Conservation (phyloP, 2,888 invertebrate genomes). For the Eurois occulta region DNA sequence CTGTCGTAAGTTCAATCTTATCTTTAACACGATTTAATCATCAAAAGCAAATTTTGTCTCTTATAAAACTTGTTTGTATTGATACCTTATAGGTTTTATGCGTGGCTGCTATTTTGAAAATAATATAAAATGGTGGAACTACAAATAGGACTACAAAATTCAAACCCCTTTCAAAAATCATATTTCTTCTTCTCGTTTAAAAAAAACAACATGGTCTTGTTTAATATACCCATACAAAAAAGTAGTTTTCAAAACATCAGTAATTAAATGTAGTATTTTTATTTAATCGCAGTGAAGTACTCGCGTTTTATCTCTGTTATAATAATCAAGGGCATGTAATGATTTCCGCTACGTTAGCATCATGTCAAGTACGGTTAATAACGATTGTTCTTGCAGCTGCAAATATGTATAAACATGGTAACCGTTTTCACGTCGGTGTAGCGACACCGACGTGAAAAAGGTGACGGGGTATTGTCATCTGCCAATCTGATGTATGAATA, state of each 20-base stretch:
- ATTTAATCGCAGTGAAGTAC: slow-evolving; percentile 22
- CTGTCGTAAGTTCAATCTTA: slow-evolving; percentile 85
- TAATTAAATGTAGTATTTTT: slow-evolving; percentile 29
- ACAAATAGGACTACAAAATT: not conserved
- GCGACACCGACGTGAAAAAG: too few relatives aligned
- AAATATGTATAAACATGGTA: too few relatives aligned
- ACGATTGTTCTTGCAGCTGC: not conserved
- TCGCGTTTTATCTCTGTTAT: slow-evolving; percentile 41
- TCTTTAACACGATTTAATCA: not conserved
- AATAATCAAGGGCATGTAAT: slow-evolving; percentile 49
- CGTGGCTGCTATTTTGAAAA: not conserved
- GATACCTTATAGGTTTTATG: not conserved
- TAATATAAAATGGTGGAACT: not conserved
- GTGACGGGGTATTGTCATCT: too few relatives aligned
- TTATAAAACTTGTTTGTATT: not conserved
- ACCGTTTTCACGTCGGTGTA: too few relatives aligned
- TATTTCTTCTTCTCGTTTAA: not conserved
- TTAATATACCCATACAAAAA: not conserved
- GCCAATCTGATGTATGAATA: not conserved
- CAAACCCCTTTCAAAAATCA: not conserved
- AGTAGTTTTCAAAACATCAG: not conserved
- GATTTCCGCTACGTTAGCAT: slow-evolving; percentile 47
- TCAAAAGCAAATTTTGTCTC: not conserved
- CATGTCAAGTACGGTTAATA: slow-evolving; percentile 5
- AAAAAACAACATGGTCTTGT: not conserved